Conservation (phyloP, 2,888 invertebrate species). For the Papilio demoleus region DNA sequence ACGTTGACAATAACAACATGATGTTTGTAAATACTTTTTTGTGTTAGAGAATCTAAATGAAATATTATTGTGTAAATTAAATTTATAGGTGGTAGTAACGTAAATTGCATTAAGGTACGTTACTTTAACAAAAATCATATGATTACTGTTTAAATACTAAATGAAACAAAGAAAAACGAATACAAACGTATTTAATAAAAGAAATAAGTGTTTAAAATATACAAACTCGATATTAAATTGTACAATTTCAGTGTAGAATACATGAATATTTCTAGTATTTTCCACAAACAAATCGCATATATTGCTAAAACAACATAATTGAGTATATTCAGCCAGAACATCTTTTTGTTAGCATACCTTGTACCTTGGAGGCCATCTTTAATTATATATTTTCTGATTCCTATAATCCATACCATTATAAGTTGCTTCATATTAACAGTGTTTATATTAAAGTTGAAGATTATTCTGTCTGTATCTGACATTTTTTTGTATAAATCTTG, state of each 20-base stretch:
- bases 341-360: constrained; percentile 21
- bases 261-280: background rate
- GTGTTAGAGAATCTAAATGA: background rate
- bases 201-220: background rate
- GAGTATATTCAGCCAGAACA: constrained; percentile 26
- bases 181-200: background rate
- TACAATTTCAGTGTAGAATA: background rate
- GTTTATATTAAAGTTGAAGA: constrained; percentile 26
- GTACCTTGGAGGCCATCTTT: constrained; percentile 19
- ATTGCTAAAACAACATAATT: background rate
- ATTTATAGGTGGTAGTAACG: background rate
- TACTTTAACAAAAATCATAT: background rate
- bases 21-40: background rate
- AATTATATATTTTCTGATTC: constrained; percentile 22
- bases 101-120: background rate
- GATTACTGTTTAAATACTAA: background rate
- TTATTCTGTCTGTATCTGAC: constrained; percentile 13
- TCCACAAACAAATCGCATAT: constrained; percentile 13
- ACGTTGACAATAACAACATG: background rate
- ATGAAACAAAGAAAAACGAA: background rate
- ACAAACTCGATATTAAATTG: background rate
- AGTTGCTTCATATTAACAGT: constrained; percentile 10
- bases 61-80: too few species aligned
- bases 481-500: constrained; percentile 18
- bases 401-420: constrained; percentile 2